Base-by-base conservation (phyloP, 1,140 invertebrate genomes). In the Dreissena rostriformis region DNA sequence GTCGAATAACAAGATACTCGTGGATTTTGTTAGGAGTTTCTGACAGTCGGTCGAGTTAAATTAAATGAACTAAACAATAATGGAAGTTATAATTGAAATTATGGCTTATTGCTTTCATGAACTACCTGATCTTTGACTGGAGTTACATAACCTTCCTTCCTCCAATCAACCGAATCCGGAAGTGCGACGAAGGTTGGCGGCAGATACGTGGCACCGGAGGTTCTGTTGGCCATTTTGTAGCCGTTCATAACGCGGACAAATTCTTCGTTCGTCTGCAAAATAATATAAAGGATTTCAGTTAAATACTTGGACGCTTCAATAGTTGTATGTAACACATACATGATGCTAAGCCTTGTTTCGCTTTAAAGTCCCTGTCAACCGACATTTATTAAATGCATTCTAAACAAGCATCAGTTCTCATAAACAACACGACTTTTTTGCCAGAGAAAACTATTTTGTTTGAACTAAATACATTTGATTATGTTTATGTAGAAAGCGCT, bases 81-180 rank as follows among this genome's bases (percentile, higher is more conserved):
- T 14, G 11, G 8, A 29, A 15, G 28, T 39, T 12, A 14, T 14
- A 28, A 7, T 65, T 65, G 11, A 28, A 65, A 7, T 24, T 7
- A 0, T 24, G 26, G n/a, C 63, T 17, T 17, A 7, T 10, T 2
- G 8, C 39, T 39, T 39, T 39, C 28, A 15, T 24, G 7, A 22
- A 57, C 15, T 82, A 90, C 90, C 87, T 91, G 91, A 82, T 91
- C 87, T 68, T 91, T 91, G 24, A 91, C 86, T 26, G 66, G 67
- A 11, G 91, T 91, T 39, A 92, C 90, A 83, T 89, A 91, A 14
- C 91, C 90, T 74, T 91, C 85, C 15, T 82, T 87, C 61, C 90
- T 88, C 91, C 91, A 92, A 77, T 92, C 90, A 66, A 92, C 89
- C 22, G 29, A 79, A 26, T 82, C 80, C 4, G 90, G 90, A 0